A percentile compares a stretch with the other conserved stretches of the same genome.
phyloP scores from a whole-genome alignment of 2,797 vertebrate genomes.

The Syndactyla subalaris region DNA sequence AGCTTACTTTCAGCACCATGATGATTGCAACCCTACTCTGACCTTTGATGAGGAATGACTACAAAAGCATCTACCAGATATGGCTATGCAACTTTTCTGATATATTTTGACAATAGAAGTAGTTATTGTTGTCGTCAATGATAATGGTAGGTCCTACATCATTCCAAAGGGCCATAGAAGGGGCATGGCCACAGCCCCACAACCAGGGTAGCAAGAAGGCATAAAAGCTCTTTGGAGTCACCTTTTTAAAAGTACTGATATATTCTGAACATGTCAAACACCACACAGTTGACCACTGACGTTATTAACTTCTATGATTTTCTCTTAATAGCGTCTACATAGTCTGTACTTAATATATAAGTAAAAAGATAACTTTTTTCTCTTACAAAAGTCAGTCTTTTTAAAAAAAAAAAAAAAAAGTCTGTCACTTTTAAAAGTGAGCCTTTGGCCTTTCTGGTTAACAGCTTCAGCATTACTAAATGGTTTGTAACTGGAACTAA shows the following conservation, averaged over 20 bases:
- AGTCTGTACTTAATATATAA: background rate
- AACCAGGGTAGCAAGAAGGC: background rate
- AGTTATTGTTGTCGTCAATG: rapidly evolving
- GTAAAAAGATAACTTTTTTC: background rate
- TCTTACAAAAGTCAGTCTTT: background rate
- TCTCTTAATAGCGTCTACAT: background rate
- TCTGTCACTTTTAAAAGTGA: background rate
- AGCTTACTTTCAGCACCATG: background rate
- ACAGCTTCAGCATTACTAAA: background rate
- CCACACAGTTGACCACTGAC: background rate
- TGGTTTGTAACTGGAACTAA: background rate
- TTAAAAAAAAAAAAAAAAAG: too few species aligned
- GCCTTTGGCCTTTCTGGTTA: background rate
- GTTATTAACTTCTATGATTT: background rate
- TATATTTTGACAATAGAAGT: background rate
- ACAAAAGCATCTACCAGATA: background rate
- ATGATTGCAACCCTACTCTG: background rate
- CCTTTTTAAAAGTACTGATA: background rate
- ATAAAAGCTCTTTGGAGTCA: background rate
- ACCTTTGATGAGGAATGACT: background rate
- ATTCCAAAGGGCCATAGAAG: background rate
- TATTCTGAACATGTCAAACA: background rate
- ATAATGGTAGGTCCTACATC: background rate
- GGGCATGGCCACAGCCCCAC: background rate
- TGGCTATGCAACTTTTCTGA: background rate